phyloP scores from a whole-genome alignment of 2,888 invertebrate species.

The Iphiclides podalirius region DNA sequence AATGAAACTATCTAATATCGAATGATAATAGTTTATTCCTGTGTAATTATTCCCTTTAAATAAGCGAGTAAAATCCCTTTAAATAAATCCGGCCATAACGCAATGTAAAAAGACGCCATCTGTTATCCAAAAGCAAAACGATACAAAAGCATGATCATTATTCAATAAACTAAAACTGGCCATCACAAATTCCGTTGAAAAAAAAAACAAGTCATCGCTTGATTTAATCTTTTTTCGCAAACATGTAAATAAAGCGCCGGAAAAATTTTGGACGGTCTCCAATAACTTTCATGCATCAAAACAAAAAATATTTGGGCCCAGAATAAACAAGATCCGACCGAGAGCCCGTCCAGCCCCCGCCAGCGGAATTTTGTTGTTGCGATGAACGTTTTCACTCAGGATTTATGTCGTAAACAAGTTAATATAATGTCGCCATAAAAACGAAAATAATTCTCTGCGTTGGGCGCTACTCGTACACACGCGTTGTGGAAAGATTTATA shows the following conservation, averaged over 20 bases:
- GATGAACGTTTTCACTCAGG: not conserved
- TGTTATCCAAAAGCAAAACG: too few relatives aligned
- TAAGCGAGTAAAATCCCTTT: too few relatives aligned
- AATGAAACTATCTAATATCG: too few relatives aligned
- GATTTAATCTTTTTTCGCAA: not conserved
- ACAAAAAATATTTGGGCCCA: slow-evolving; percentile 10
- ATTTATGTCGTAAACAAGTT: not conserved
- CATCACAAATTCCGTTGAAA: too few relatives aligned
- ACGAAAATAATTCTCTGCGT: not conserved
- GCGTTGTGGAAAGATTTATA: not conserved
- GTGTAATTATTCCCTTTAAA: too few relatives aligned
- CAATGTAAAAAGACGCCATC: too few relatives aligned
- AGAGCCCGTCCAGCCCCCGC: not conserved
- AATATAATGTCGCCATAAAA: not conserved
- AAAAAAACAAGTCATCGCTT: too few relatives aligned
- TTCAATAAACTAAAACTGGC: too few relatives aligned
- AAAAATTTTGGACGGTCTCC: slow-evolving; percentile 4
- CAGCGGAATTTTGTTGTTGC: slow-evolving; percentile 5
- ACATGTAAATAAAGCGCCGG: not conserved
- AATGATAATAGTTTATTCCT: too few relatives aligned
- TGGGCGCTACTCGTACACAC: too few relatives aligned
- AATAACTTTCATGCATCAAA: slow-evolving; percentile 4
- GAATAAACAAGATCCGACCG: not conserved
- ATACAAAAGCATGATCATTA: too few relatives aligned
- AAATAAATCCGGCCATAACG: too few relatives aligned